These are phyloP conservation scores for Limanda limanda DNA, from an alignment of 2,113 vertebrate species.

Conservation along the genomic window DNA sequence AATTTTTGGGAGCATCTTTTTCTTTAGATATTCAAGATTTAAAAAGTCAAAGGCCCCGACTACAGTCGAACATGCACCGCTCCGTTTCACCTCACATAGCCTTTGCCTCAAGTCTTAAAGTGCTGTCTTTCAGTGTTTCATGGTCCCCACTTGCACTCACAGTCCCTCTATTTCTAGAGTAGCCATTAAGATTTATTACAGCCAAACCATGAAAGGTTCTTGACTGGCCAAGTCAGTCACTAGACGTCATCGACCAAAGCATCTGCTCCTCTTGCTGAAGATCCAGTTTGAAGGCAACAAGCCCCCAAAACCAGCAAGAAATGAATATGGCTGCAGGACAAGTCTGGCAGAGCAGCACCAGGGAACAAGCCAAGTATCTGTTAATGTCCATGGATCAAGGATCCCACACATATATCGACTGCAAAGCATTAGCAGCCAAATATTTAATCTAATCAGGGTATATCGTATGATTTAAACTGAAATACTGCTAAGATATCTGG, in stretches of 20 bases:
- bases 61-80: background rate
- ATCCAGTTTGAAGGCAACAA: constrained; percentile 58
- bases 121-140: constrained; percentile 19
- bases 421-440: constrained; percentile 21
- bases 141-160: too few relatives aligned
- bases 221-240: constrained; percentile 46
- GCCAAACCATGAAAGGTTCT: constrained; percentile 16
- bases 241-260: constrained; percentile 58
- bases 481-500: background rate
- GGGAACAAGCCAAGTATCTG: constrained; percentile 60
- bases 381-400: constrained; percentile 37
- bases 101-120: constrained; percentile 3
- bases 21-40: too few relatives aligned
- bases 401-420: constrained; percentile 32
- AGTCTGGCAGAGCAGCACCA: constrained; percentile 55
- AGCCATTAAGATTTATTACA: background rate
- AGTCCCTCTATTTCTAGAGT: too few relatives aligned
- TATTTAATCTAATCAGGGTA: background rate
- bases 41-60: background rate
- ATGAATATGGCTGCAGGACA: constrained; percentile 53
- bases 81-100: background rate
- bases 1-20: too few relatives aligned
- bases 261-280: constrained; percentile 56
- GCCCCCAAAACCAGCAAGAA: constrained; percentile 60
- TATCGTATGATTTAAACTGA: background rate